Conservation (phyloP, 2,797 vertebrate genomes). For the Propithecus perrieri region DNA sequence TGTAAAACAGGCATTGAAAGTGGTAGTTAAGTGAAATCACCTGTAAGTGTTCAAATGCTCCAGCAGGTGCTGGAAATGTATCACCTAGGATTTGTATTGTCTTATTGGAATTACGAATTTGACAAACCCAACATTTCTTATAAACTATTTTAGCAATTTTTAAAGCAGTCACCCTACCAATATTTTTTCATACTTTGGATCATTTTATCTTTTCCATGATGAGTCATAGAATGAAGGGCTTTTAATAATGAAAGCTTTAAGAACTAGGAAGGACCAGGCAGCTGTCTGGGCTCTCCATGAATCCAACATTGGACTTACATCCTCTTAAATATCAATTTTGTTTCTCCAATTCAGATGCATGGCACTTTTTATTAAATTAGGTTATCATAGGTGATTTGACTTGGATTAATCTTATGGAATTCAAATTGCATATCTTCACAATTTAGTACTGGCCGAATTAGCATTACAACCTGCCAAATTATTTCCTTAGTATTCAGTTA, state of each 20-base stretch:
- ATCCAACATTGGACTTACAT: neutral
- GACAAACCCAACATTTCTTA: neutral
- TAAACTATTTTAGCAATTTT: neutral
- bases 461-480: too few relatives aligned
- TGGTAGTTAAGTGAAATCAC: neutral
- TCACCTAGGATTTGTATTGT: neutral
- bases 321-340: neutral
- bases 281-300: neutral
- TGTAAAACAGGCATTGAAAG: neutral
- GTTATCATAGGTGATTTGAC: too few relatives aligned
- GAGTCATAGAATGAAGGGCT: neutral
- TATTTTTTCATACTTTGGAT: neutral
- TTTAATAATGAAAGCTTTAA: neutral
- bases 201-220: neutral
- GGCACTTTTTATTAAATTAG: too few relatives aligned
- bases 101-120: neutral
- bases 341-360: too few relatives aligned
- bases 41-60: neutral
- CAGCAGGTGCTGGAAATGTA: neutral
- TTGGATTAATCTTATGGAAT: too few relatives aligned
- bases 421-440: too few relatives aligned
- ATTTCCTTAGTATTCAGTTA: too few relatives aligned
- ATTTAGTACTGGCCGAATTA: too few relatives aligned
- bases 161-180: neutral
- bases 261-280: neutral